Evolutionary conservation across 2,888 invertebrate genomes (phyloP), one percentile per base, ranked within the genome.

Genomic region (Osmoderma eremita): DNA sequence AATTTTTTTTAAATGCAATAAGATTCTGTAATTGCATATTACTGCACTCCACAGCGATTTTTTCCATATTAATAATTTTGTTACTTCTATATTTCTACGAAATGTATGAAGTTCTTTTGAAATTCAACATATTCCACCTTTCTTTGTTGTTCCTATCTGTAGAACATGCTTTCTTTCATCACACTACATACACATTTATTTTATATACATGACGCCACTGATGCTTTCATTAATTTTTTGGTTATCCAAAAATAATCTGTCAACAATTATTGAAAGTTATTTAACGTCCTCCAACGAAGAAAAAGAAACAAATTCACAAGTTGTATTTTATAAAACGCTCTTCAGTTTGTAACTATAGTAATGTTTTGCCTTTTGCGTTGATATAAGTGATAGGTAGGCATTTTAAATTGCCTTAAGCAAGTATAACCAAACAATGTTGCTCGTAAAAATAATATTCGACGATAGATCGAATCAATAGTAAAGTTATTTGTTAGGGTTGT

Each of bases 231-330:
- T 45, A 61, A 61, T 61, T 61, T 61, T 6, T 61, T 61, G 58
- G 56, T 54, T 65, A 56, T 39, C 56, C 50, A 65, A 65, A 65
- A 65, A 65, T 65, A 65, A 65, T 58, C 48, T 65, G 65, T 65
- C 65, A 65, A 65, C 65, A 65, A 65, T 42, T 63, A 39, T 63
- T 17, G 50, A 50, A 51, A 53, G 41, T 50, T 53, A 41, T 53
- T 63, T 30, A 30, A 30, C 30, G 10, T 30, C 30, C 30, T 30
- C 10, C 15, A 63, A 51, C 30, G 42, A 15, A 53, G 53, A 17
- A 17, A 51, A 63, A 63, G 22, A 30, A 10, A 24, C 12, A 41
- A 24, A 51, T 42, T 24, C 41, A 36, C 12, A 36, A 49, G 22
- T 13, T 36, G 41, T 63, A 41, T 24, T 38, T 42, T 42, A 53